A percentile compares a stretch with the other conserved stretches of the same genome.
phyloP scores from a whole-genome alignment of 2,797 vertebrate genomes.

The Sphaeramia orbicularis region DNA sequence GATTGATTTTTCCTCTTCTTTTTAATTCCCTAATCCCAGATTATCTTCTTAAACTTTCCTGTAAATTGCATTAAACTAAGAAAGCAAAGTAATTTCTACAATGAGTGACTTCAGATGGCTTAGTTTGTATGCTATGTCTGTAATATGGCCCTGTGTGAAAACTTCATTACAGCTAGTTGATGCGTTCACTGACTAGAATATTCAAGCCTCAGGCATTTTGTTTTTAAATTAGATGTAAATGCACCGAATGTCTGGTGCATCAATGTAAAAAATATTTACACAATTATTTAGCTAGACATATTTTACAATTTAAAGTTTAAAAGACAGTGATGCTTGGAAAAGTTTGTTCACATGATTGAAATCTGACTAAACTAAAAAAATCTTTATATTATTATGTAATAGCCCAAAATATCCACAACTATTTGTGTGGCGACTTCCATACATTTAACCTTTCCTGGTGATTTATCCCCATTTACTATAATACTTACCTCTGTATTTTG shows the following conservation, averaged over 20 bases:
- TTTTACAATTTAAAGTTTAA: not conserved
- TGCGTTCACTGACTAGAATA: not conserved
- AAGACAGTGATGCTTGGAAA: not conserved
- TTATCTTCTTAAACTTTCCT: not conserved
- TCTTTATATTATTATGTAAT: no score
- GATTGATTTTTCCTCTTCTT: no score
- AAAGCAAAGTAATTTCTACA: not conserved
- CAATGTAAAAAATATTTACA: not conserved
- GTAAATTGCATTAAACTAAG: not conserved
- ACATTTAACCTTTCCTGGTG: no score
- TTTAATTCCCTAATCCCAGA: no score
- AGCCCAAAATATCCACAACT: no score
- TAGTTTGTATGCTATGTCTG: no score
- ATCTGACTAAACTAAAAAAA: no score
- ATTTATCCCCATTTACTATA: no score
- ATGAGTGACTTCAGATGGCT: no score
- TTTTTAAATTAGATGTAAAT: slow-evolving; percentile 1
- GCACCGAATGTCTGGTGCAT: not conserved
- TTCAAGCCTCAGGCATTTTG: not conserved
- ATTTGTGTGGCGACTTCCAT: no score
- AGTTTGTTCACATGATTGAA: not conserved
- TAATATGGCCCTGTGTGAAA: not conserved
- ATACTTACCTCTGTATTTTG: no score
- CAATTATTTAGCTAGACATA: not conserved
- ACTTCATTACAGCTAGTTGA: not conserved